Conservation (phyloP, 2,888 invertebrate genomes). For the Cristatella mucedo region DNA sequence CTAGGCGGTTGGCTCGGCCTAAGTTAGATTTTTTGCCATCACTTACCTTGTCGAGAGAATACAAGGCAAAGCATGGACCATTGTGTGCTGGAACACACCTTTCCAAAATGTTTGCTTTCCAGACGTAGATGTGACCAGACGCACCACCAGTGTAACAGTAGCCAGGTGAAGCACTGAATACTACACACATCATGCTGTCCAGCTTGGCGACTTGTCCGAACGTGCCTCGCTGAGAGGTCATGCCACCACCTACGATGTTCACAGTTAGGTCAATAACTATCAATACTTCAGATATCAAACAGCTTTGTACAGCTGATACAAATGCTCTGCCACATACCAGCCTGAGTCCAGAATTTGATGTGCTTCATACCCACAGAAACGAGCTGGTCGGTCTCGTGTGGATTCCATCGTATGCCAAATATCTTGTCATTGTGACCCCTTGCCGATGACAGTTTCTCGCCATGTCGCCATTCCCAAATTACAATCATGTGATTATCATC, state of each 20-base stretch:
- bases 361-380: conserved; percentile 40
- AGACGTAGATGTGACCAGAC: conserved; percentile 36
- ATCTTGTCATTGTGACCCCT: conserved; percentile 41
- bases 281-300: neutral
- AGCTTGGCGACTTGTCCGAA: conserved; percentile 35
- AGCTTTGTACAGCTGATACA: neutral
- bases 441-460: conserved; percentile 39
- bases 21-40: too few species aligned
- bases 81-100: conserved; percentile 37
- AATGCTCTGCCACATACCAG: conserved; percentile 20
- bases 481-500: conserved; percentile 39
- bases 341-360: conserved; percentile 40
- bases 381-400: conserved; percentile 29
- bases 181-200: conserved; percentile 38
- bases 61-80: conserved; percentile 39
- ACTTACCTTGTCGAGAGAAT: conserved; percentile 35
- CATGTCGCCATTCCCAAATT: conserved; percentile 41
- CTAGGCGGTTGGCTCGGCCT: too few species aligned
- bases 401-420: conserved; percentile 40
- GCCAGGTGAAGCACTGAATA: conserved; percentile 31
- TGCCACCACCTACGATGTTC: conserved; percentile 33
- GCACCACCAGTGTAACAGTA: conserved; percentile 37
- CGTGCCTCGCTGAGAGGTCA: conserved; percentile 36
- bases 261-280: neutral
- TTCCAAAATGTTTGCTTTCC: conserved; percentile 29